Conservation (phyloP, 35 echinoderm and acorn worm genomes). For the Apostichopus californicus region DNA sequence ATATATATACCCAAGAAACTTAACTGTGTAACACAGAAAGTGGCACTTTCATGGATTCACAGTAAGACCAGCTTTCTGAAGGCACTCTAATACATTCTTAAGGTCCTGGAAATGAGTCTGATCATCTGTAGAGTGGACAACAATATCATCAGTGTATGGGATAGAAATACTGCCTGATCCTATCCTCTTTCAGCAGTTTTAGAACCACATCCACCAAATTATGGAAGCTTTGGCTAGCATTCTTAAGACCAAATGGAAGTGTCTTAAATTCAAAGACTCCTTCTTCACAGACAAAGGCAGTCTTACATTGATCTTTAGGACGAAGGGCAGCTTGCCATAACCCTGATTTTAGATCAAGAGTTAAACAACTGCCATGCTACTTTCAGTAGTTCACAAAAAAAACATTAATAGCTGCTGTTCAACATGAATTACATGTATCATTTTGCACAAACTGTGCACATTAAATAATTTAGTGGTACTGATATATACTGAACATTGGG, state of each 20-base stretch:
- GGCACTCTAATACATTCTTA: no score
- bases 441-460: no score
- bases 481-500: no score
- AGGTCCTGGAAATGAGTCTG: not conserved
- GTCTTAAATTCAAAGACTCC: slow-evolving; percentile 29
- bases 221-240: slow-evolving; percentile 32
- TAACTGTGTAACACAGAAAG: not conserved
- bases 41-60: no score
- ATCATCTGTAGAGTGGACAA: slow-evolving; percentile 10
- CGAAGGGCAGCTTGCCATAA: slow-evolving; percentile 50
- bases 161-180: not conserved
- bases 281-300: slow-evolving; percentile 58
- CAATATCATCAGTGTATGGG: slow-evolving; percentile 47
- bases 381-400: no score
- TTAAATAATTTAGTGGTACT: no score
- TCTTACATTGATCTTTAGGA: slow-evolving; percentile 52
- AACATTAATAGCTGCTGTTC: no score
- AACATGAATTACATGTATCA: no score
- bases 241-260: slow-evolving; percentile 28
- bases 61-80: no score
- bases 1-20: not conserved
- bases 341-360: slow-evolving; percentile 55
- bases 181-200: not conserved
- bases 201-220: slow-evolving; percentile 32
- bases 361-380: no score